phyloP scores from a whole-genome alignment of 1,140 invertebrate genomes.

The Apis mellifera region DNA sequence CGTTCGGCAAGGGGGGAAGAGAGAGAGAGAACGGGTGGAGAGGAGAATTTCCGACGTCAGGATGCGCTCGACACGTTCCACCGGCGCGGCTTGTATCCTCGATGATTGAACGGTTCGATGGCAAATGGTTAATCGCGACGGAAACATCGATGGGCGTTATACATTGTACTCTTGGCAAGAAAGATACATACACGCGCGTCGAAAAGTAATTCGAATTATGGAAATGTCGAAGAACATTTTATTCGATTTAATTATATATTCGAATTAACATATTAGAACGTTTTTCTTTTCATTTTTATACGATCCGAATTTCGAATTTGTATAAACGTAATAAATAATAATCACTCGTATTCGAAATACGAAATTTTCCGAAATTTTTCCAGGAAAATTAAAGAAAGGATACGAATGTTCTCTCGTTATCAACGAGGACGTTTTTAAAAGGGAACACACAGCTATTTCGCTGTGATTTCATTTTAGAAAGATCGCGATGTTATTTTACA shows the following conservation, averaged over 20 bases:
- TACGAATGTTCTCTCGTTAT: too few species aligned
- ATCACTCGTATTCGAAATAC: too few species aligned
- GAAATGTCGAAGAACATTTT: too few species aligned
- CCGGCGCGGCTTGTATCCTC: constrained; percentile 7
- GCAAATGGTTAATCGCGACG: constrained; percentile 23
- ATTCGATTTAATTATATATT: too few species aligned
- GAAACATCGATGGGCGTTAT: background rate
- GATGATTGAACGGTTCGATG: constrained; percentile 61
- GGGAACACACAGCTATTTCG: background rate
- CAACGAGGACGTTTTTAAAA: too few species aligned
- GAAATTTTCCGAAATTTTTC: too few species aligned
- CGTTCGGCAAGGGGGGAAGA: constrained; percentile 15
- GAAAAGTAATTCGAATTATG: background rate
- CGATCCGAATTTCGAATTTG: too few species aligned
- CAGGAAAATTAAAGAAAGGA: too few species aligned
- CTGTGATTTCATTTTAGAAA: background rate
- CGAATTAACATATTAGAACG: too few species aligned
- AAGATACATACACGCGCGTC: too few species aligned
- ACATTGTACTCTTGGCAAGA: background rate
- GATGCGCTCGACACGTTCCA: constrained; percentile 64
- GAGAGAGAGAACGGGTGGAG: constrained; percentile 15
- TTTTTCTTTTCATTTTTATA: too few species aligned
- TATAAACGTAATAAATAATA: too few species aligned
- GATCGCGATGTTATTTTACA: background rate
- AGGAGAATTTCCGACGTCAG: constrained; percentile 55